phyloP scores from a whole-genome alignment of 2,797 vertebrate species.

The Labeo calbasu region DNA sequence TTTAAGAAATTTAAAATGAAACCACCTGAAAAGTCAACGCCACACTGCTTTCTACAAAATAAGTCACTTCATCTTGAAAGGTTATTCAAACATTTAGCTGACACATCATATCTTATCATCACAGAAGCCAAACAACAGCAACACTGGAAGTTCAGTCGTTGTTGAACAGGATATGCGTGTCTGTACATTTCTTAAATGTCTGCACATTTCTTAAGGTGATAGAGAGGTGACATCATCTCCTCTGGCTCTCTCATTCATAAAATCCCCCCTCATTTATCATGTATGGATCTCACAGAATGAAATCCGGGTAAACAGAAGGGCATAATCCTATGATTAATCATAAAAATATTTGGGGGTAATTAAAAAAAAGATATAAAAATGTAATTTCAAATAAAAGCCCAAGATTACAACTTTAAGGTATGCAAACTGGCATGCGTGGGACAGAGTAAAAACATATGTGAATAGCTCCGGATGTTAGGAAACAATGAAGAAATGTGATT shows the following conservation, averaged over 20 bases:
- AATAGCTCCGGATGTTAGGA: not conserved
- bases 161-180: conserved; percentile 31
- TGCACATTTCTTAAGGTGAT: conserved; percentile 19
- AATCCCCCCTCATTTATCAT: conserved; percentile 18
- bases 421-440: not conserved
- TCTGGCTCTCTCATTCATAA: conserved; percentile 2
- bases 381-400: not conserved
- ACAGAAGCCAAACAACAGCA: conserved; percentile 18
- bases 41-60: not conserved
- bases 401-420: not conserved
- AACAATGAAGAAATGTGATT: not conserved
- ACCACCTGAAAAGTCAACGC: not conserved
- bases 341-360: not conserved
- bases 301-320: not conserved
- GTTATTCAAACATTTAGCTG: not conserved
- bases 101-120: not conserved
- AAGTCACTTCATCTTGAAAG: not conserved
- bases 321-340: not conserved
- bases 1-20: not conserved
- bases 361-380: not conserved
- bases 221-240: conserved; percentile 21
- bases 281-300: not conserved
- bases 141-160: conserved; percentile 27
- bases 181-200: conserved; percentile 21
- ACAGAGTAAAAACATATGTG: not conserved